phyloP scores from a whole-genome alignment of 2,888 invertebrate species.

The Eucera pruinosa region DNA sequence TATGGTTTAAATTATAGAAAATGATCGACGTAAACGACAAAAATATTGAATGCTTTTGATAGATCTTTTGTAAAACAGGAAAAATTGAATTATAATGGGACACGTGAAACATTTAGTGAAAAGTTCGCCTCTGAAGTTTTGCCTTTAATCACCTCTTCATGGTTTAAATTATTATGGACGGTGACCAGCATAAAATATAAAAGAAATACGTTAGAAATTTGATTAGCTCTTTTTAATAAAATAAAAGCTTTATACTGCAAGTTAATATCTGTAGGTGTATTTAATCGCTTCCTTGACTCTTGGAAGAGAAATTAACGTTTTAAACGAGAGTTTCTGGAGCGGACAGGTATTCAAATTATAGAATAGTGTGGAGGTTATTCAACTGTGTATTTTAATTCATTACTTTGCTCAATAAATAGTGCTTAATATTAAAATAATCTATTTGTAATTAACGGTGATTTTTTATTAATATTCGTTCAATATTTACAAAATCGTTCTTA shows the following conservation, averaged over 20 bases:
- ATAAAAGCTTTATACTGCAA: neutral
- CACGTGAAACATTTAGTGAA: neutral
- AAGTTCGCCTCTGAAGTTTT: neutral
- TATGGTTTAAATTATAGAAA: neutral
- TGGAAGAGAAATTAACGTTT: neutral
- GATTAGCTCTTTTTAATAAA: neutral
- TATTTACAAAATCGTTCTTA: neutral
- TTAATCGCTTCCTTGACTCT: neutral
- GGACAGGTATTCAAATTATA: neutral
- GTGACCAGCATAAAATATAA: neutral
- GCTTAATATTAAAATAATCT: neutral
- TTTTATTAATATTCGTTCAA: neutral
- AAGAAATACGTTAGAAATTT: neutral
- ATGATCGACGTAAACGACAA: neutral
- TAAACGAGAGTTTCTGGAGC: conserved; percentile 20
- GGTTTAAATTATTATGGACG: neutral
- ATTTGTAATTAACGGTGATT: neutral
- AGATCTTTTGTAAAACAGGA: neutral
- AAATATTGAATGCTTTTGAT: neutral
- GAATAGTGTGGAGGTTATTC: neutral
- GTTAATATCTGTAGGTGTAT: no score
- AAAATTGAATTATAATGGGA: neutral
- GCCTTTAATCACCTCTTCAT: neutral
- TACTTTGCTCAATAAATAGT: neutral
- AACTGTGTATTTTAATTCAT: neutral